phyloP scores from a whole-genome alignment of 2,113 vertebrate genomes.

The Chunga burmeisteri region DNA sequence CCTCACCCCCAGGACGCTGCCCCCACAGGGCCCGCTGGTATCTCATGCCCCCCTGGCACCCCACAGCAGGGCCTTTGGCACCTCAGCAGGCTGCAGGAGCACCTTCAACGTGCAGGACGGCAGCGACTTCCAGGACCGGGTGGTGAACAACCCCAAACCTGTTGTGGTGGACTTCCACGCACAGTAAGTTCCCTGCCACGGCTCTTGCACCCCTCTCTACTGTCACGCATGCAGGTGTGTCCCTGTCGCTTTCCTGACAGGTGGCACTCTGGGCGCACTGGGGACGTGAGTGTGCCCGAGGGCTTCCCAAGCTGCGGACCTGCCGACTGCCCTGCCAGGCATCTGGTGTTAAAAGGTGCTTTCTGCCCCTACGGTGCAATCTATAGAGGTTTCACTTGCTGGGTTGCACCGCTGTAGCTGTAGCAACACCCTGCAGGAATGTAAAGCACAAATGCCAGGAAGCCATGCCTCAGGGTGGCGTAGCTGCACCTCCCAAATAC shows the following conservation, averaged over 20 bases:
- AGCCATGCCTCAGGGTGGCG: rapidly evolving
- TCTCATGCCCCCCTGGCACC: rapidly evolving
- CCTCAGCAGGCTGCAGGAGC: slow-evolving; percentile 42
- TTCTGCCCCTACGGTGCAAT: rapidly evolving
- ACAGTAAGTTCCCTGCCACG: slow-evolving; percentile 78
- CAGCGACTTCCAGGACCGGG: slow-evolving; percentile 91
- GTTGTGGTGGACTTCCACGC: slow-evolving; percentile 95
- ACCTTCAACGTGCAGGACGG: slow-evolving; percentile 93
- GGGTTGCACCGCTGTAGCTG: background rate
- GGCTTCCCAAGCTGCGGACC: background rate
- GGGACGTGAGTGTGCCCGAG: rapidly evolving
- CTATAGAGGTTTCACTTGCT: rapidly evolving
- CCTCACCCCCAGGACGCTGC: background rate
- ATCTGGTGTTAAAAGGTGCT: background rate
- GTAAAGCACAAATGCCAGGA: background rate
- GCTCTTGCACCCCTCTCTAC: background rate
- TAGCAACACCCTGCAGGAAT: background rate
- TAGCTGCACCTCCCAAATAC: background rate
- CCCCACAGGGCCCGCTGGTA: background rate
- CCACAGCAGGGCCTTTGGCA: slow-evolving; percentile 26
- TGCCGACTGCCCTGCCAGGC: rapidly evolving
- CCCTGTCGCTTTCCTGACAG: background rate
- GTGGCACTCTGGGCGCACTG: rapidly evolving
- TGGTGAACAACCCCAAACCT: slow-evolving; percentile 89
- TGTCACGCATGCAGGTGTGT: rapidly evolving